Evolutionary conservation across 2,797 vertebrate genomes (phyloP), one percentile per base, ranked within the genome.

Genomic region (Semotilus atromaculatus): DNA sequence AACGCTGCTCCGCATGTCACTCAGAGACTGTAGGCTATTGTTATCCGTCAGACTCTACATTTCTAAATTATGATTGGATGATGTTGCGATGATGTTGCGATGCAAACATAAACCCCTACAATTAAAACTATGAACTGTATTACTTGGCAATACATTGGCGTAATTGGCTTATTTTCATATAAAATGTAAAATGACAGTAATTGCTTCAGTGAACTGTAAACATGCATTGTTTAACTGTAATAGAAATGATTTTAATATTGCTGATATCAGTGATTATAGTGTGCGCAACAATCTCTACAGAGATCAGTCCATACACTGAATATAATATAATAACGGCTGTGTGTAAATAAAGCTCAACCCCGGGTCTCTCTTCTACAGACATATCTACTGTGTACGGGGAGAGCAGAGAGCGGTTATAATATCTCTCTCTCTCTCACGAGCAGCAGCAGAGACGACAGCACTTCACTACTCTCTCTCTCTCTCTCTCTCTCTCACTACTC

Each of bases 1-100:
- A 74, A 92, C 90, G 55, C 16, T 26, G 53, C 19, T 64, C 68
- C 26, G 23, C 3, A 13, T 62, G 74, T 40, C 70, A 53, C 19
- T 31, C 43, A 55, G 43, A 48, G 34, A 84, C 55, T 53, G 40
- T 55, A 38, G 14, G n/a, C 5, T 38, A 38, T 29, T 16, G 16
- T 31, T 14, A 48, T 64, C n/a, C 16, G 7, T 48, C 16, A 3
- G 38, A 8, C 29, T 21, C 19, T 53, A 19, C 4, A 53, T 36
- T 45, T 21, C 1, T 34, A 14, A 26, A 26, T 55, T 38, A 38
- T 16, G 21, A 75, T 18, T 66, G 64, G 2, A 34, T 3, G 62
- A 18, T 31, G 31, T 31, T n/a, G 55, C 10, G n/a, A n/a, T 31
- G 4, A 7, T 58, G 55, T 58, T n/a, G 55, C 10, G 13, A 58